Conservation (phyloP, 2,113 vertebrate species). For the Calyptommatus sinebrachiatus region DNA sequence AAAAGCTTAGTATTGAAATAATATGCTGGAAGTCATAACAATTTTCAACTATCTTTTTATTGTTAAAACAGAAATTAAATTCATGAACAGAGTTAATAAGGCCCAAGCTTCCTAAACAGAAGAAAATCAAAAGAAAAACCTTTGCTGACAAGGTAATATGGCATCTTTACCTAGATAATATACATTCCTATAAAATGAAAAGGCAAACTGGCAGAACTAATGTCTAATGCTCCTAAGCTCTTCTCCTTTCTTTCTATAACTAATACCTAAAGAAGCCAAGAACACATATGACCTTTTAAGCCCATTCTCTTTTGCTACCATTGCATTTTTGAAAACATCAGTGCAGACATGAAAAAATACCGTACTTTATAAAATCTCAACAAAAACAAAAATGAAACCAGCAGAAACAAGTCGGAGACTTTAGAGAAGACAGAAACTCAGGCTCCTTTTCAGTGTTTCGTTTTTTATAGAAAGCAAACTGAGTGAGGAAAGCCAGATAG, state of each 20-base stretch:
- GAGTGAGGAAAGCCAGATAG: too few relatives aligned
- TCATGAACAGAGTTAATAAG: background rate
- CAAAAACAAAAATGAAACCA: too few relatives aligned
- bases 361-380: too few relatives aligned
- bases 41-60: background rate
- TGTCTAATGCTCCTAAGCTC: background rate
- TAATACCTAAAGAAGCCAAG: background rate
- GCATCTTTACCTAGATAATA: background rate
- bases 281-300: too few relatives aligned
- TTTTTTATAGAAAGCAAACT: too few relatives aligned
- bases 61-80: background rate
- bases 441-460: too few relatives aligned
- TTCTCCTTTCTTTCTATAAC: background rate
- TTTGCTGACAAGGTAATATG: background rate
- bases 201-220: background rate
- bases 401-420: too few relatives aligned
- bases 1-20: background rate
- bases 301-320: background rate
- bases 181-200: background rate
- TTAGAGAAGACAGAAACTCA: too few relatives aligned
- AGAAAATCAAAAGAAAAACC: background rate
- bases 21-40: background rate
- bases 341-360: too few relatives aligned
- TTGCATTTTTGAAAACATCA: background rate
- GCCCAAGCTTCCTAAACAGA: background rate